These are phyloP conservation scores for Oxytorus armatus DNA, from an alignment of 2,888 invertebrate species.

Conservation along the genomic window DNA sequence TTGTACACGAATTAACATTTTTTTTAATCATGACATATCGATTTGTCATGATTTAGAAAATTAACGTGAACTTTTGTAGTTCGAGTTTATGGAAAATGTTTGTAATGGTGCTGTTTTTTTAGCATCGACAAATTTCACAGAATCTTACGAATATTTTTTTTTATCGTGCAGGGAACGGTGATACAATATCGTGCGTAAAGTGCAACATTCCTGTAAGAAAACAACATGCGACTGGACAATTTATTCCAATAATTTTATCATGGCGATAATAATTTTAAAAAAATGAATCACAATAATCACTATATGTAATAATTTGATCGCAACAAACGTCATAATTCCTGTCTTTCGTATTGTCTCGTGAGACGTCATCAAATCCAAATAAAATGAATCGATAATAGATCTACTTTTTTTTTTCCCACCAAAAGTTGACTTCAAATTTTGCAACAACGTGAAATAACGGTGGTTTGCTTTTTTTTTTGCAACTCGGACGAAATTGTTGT, in stretches of 20 bases:
- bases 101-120: not conserved
- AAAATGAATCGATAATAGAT: not conserved
- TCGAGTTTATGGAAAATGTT: not conserved
- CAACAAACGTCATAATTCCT: not conserved
- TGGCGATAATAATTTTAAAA: not conserved
- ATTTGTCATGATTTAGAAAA: too few relatives aligned
- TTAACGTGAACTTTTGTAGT: too few relatives aligned
- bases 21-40: too few relatives aligned
- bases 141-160: not conserved
- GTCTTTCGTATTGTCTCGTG: not conserved
- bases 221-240: constrained; percentile 55
- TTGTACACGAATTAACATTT: too few relatives aligned
- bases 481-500: too few relatives aligned
- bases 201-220: constrained; percentile 62
- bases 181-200: constrained; percentile 59
- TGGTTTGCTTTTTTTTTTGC: not conserved
- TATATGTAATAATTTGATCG: not conserved
- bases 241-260: constrained; percentile 6
- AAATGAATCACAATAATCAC: not conserved
- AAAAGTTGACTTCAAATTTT: not conserved
- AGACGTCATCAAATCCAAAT: not conserved
- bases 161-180: constrained; percentile 41
- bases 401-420: not conserved
- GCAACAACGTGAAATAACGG: not conserved
- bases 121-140: too few relatives aligned